Evolutionary conservation across 1,140 invertebrate species (phyloP).

Genomic region (Scaptomyza montana): DNA sequence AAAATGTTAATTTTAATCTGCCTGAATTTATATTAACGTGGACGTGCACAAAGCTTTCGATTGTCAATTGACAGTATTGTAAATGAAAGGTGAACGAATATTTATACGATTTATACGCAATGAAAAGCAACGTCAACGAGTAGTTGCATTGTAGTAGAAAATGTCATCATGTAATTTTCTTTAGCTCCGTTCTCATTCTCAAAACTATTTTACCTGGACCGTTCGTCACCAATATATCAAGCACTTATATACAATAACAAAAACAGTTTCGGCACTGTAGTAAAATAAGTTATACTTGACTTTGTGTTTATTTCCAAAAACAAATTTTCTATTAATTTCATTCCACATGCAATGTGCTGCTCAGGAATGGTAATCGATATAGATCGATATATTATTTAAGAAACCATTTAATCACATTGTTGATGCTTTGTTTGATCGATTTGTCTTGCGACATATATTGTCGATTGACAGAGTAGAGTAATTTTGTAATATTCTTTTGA

Average conservation of each 20-base stretch:
- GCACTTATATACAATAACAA: constrained; percentile 55
- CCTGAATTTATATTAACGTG: neutral
- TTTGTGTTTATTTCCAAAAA: constrained; percentile 47
- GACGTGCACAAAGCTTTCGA: neutral
- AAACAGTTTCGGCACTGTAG: constrained; percentile 25
- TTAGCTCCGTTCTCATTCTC: constrained; percentile 29
- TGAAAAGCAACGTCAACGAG: constrained; percentile 35
- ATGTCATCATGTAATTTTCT: constrained; percentile 71
- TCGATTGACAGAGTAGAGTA: neutral
- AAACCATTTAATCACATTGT: neutral
- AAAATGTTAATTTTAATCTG: constrained; percentile 8
- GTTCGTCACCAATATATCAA: constrained; percentile 28
- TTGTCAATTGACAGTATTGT: too few species aligned
- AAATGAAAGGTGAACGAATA: neutral
- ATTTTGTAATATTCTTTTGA: too few species aligned
- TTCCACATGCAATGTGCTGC: constrained; percentile 55
- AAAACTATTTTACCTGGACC: constrained; percentile 55
- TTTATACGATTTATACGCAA: neutral
- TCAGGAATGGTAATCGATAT: constrained; percentile 37
- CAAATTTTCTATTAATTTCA: constrained; percentile 43
- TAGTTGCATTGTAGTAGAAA: constrained; percentile 37
- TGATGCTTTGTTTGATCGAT: constrained; percentile 7
- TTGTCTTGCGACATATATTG: neutral
- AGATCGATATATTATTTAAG: constrained; percentile 5
- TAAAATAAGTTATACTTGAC: constrained; percentile 22